Conservation (phyloP, 2,888 invertebrate genomes). For the Drosophila kanekoi region DNA sequence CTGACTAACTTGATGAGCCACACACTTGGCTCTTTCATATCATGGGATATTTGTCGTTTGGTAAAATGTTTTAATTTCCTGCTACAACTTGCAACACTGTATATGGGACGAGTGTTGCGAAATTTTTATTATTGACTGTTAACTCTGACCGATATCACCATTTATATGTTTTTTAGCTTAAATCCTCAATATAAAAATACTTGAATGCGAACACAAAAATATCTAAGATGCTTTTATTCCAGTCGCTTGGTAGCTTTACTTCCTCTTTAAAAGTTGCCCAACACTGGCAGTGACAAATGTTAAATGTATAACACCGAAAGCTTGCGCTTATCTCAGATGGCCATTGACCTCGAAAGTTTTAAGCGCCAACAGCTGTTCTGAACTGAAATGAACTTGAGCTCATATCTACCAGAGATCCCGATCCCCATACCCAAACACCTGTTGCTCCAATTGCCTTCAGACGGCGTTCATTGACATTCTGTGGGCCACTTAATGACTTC, state of each 20-base stretch:
- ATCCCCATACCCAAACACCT: conserved; percentile 44
- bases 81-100: conserved; percentile 36
- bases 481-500: conserved; percentile 60
- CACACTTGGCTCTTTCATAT: conserved; percentile 10
- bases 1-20: conserved; percentile 31
- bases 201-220: too few species aligned
- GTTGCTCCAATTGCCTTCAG: conserved; percentile 23
- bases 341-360: conserved; percentile 26
- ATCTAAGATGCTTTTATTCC: too few species aligned
- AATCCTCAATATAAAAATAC: too few species aligned
- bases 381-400: conserved; percentile 46
- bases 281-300: conserved; percentile 3
- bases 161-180: too few species aligned
- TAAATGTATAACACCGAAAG: conserved; percentile 10
- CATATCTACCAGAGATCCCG: conserved; percentile 27
- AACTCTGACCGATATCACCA: too few species aligned
- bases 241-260: too few species aligned
- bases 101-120: neutral
- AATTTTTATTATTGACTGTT: neutral
- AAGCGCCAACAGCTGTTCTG: conserved; percentile 27
- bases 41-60: conserved; percentile 11
- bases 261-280: too few species aligned
- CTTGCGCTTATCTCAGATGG: conserved; percentile 21
- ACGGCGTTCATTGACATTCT: conserved; percentile 67
- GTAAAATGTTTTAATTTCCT: conserved; percentile 61